phyloP scores from a whole-genome alignment of 1,140 invertebrate species.

The Listronotus bonariensis region DNA sequence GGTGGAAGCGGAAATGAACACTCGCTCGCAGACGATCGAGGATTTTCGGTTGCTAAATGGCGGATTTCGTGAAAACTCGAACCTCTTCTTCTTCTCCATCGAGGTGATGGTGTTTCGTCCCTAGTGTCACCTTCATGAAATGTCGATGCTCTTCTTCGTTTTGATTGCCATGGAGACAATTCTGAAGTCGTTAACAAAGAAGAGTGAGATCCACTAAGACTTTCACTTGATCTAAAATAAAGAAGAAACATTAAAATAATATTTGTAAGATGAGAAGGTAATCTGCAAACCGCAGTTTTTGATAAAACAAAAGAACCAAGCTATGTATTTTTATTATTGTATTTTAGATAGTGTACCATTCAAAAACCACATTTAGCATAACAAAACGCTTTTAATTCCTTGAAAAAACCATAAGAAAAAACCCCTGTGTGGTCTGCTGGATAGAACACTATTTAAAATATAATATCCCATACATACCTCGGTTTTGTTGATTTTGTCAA shows the following conservation, averaged over 20 bases:
- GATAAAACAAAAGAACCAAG: too few species aligned
- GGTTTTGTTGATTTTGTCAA: too few species aligned
- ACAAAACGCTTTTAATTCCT: too few species aligned
- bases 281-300: too few species aligned
- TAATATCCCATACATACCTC: too few species aligned
- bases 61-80: slow-evolving; percentile 59
- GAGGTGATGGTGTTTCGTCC: slow-evolving; percentile 51
- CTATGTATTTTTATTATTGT: too few species aligned
- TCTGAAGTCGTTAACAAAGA: slow-evolving; percentile 42
- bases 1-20: slow-evolving; percentile 63
- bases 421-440: too few species aligned
- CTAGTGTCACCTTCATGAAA: slow-evolving; percentile 58
- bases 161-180: slow-evolving; percentile 44
- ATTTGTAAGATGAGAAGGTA: too few species aligned
- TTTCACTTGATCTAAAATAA: slow-evolving; percentile 45
- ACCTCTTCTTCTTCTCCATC: slow-evolving; percentile 55
- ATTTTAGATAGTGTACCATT: too few species aligned
- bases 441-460: too few species aligned
- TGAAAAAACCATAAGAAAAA: too few species aligned
- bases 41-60: slow-evolving; percentile 1
- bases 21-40: slow-evolving; percentile 24
- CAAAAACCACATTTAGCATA: too few species aligned
- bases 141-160: slow-evolving; percentile 60
- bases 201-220: slow-evolving; percentile 44
- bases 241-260: slow-evolving; percentile 3